Evolutionary conservation across 1,140 invertebrate species (phyloP).

Genomic region (Cydia amplana): DNA sequence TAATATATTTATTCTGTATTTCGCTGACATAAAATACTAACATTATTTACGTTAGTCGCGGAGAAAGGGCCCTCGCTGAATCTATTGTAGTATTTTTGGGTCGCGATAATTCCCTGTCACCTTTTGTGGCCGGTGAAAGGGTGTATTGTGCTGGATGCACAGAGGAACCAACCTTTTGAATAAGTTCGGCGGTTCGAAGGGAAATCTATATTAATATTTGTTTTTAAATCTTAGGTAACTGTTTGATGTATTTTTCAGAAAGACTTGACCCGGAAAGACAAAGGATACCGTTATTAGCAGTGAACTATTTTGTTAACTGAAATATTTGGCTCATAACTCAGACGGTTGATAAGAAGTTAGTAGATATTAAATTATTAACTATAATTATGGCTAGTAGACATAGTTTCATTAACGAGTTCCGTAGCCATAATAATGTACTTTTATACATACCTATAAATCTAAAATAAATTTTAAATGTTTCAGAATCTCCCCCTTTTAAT

Average conservation of each 20-base stretch:
- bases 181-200: slow-evolving; percentile 31
- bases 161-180: slow-evolving; percentile 31
- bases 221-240: slow-evolving; percentile 21
- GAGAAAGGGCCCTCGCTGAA: slow-evolving; percentile 23
- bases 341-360: too few relatives aligned
- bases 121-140: slow-evolving; percentile 27
- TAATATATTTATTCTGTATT: slow-evolving; percentile 19
- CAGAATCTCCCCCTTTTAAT: too few relatives aligned
- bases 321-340: too few relatives aligned
- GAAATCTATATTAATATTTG: slow-evolving; percentile 32
- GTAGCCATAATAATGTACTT: too few relatives aligned
- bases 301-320: too few relatives aligned
- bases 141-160: slow-evolving; percentile 29
- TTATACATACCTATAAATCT: too few relatives aligned
- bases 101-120: slow-evolving; percentile 33
- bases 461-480: too few relatives aligned
- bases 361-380: too few relatives aligned
- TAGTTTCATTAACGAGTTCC: too few relatives aligned
- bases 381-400: too few relatives aligned
- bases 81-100: slow-evolving; percentile 32
- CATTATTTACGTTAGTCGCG: slow-evolving; percentile 29
- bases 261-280: not conserved
- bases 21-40: slow-evolving; percentile 16
- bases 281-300: not conserved
- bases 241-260: not conserved